Percentiles rank a stretch among this genome's conserved stretches.
These are phyloP conservation scores for Apis dorsata DNA, from an alignment of 1,140 invertebrate genomes.

Conservation along the genomic window DNA sequence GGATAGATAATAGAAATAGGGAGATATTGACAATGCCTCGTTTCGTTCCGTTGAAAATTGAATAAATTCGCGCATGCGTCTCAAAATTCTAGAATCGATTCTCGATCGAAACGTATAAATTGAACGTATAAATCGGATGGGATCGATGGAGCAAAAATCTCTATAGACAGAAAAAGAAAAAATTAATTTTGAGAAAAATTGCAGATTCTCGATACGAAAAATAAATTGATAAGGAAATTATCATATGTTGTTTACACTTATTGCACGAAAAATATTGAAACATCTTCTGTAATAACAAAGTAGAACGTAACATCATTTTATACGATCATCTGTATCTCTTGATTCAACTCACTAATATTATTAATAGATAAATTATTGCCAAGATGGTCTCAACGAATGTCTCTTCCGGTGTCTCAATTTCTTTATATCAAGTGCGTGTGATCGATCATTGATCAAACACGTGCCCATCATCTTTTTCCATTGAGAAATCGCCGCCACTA, in stretches of 20 bases:
- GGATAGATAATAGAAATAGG: neutral
- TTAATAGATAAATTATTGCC: neutral
- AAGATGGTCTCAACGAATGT: neutral
- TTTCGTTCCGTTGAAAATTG: conserved; percentile 3
- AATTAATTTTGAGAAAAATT: too few species aligned
- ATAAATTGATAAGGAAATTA: too few species aligned
- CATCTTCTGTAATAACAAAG: too few species aligned
- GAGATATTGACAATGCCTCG: conserved; percentile 16
- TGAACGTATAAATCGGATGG: neutral
- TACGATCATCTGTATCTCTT: too few species aligned
- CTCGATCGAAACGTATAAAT: conserved; percentile 16
- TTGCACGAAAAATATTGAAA: too few species aligned
- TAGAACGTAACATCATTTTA: too few species aligned
- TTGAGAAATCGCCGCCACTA: conserved; percentile 32
- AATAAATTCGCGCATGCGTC: conserved; percentile 14
- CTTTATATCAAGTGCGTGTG: neutral
- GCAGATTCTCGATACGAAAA: too few species aligned
- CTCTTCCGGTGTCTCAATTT: neutral
- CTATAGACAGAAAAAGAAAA: neutral
- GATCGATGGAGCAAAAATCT: neutral
- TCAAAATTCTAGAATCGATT: too few species aligned
- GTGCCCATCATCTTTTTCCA: conserved; percentile 3
- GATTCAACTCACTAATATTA: too few species aligned
- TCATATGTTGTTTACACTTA: too few species aligned
- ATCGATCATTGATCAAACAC: neutral